Evolutionary conservation across 2,113 vertebrate genomes (phyloP).

Genomic region (Epinephelus cyanopodus): DNA sequence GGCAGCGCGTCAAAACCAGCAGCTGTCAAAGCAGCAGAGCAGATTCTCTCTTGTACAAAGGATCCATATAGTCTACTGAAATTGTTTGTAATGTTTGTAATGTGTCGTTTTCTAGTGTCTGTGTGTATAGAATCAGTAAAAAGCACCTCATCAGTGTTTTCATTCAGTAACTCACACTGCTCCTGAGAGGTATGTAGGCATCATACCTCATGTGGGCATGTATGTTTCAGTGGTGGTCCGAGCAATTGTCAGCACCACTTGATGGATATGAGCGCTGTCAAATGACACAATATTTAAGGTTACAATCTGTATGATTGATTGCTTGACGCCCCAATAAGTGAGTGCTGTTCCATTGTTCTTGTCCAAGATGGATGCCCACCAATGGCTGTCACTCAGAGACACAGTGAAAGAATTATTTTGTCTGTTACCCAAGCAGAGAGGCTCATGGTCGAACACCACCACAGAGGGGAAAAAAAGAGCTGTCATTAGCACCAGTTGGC

Average conservation of each 20-base stretch:
- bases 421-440: not conserved
- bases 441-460: not conserved
- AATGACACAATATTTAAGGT: not conserved
- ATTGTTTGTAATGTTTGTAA: not conserved
- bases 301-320: not conserved
- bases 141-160: not conserved
- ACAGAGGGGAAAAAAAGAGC: not conserved
- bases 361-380: constrained; percentile 4
- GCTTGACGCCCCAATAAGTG: not conserved
- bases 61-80: not conserved
- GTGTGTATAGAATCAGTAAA: not conserved
- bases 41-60: not conserved
- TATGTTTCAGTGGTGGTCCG: not conserved
- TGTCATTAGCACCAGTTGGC: constrained; percentile 47
- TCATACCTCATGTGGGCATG: not conserved
- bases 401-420: not conserved
- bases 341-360: not conserved
- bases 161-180: not conserved
- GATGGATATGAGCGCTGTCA: constrained; percentile 2
- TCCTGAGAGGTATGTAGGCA: not conserved
- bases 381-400: not conserved
- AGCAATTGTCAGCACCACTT: constrained; percentile 9
- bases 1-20: constrained; percentile 19
- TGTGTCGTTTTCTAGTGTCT: not conserved
- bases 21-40: constrained; percentile 34